Conservation (phyloP, 2,113 vertebrate species). For the Oncorhynchus tshawytscha region DNA sequence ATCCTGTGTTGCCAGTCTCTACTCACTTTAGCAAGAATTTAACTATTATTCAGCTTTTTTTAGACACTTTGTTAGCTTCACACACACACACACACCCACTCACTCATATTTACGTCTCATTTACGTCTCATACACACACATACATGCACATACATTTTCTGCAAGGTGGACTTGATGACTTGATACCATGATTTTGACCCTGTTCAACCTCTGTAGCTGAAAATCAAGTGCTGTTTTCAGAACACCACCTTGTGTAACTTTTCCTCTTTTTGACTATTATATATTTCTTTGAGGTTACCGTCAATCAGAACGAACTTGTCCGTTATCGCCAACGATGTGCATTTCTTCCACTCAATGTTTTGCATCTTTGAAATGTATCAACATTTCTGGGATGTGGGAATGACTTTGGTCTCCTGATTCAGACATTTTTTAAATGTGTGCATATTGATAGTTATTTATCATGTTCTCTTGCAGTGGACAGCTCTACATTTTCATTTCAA, state of each 20-base stretch:
- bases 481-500: conserved; percentile 25
- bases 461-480: conserved; percentile 53
- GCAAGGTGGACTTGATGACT: no score
- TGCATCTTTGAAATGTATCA: not conserved
- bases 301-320: not conserved
- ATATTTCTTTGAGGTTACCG: not conserved
- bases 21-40: no score
- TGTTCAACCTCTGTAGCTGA: not conserved
- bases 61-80: not conserved
- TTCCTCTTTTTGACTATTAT: not conserved
- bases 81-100: not conserved
- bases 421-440: not conserved
- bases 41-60: not conserved
- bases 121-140: no score
- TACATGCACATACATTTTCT: not conserved
- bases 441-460: conserved; percentile 46
- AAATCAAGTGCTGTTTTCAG: not conserved
- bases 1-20: not conserved
- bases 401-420: conserved; percentile 6
- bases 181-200: no score
- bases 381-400: not conserved
- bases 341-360: not conserved
- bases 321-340: not conserved
- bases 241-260: not conserved
- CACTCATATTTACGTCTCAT: no score